Evolutionary conservation across 2,113 vertebrate genomes (phyloP).

Genomic region (Saimiri boliviensis): DNA sequence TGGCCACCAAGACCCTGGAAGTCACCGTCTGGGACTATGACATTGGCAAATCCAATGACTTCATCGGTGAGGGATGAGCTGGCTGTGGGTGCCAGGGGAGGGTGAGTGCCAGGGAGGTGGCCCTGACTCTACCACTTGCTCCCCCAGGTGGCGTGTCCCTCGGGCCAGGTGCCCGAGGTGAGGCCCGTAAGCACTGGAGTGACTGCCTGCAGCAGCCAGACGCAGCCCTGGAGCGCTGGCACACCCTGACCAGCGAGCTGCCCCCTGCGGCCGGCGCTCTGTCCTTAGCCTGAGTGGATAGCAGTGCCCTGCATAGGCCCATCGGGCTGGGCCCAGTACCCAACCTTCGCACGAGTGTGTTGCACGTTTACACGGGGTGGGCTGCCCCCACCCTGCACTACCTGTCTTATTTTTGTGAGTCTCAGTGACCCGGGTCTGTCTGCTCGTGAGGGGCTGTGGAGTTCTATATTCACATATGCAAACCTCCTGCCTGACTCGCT

Average conservation of each 20-base stretch:
- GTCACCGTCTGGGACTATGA: slow-evolving; percentile 94
- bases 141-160: slow-evolving; percentile 88
- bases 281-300: slow-evolving; percentile 43
- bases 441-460: slow-evolving; percentile 69
- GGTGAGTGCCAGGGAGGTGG: background rate
- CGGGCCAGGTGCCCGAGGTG: slow-evolving; percentile 86
- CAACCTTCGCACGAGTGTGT: slow-evolving; percentile 74
- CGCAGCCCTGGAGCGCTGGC: slow-evolving; percentile 88
- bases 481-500: slow-evolving; percentile 73
- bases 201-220: slow-evolving; percentile 89
- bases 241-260: slow-evolving; percentile 91
- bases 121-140: background rate
- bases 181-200: slow-evolving; percentile 89
- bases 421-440: slow-evolving; percentile 66
- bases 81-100: background rate
- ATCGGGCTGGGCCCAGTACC: background rate
- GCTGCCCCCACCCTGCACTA: slow-evolving; percentile 50
- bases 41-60: slow-evolving; percentile 91
- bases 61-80: slow-evolving; percentile 88
- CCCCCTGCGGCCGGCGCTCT: slow-evolving; percentile 83
- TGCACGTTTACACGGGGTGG: slow-evolving; percentile 80
- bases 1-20: slow-evolving; percentile 89
- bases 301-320: background rate
- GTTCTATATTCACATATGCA: slow-evolving; percentile 72
- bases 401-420: slow-evolving; percentile 73